phyloP scores from a whole-genome alignment of 2,113 vertebrate species.

The Taurulus bubalis region DNA sequence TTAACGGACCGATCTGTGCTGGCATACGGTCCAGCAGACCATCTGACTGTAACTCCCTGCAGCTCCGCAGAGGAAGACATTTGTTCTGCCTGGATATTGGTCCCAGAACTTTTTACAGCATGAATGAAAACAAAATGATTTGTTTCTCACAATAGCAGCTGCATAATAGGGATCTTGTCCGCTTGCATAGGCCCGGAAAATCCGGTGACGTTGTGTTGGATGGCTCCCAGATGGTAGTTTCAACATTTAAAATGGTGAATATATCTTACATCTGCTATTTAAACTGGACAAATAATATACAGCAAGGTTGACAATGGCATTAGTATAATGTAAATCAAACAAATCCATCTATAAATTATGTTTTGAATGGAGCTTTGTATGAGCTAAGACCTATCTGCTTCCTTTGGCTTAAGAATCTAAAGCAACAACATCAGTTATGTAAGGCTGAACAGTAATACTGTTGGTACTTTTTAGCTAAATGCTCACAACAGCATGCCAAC shows the following conservation, averaged over 20 bases:
- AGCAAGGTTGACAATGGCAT: not conserved
- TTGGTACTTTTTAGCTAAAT: not conserved
- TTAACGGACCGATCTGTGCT: conserved; percentile 42
- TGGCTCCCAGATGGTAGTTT: conserved; percentile 8
- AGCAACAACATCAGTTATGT: not conserved
- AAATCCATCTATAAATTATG: not conserved
- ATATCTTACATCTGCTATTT: conserved; percentile 28
- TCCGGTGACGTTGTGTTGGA: conserved; percentile 26
- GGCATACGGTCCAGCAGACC: conserved; percentile 27
- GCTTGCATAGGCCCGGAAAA: conserved; percentile 27
- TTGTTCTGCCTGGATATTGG: conserved; percentile 59
- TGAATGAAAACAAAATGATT: conserved; percentile 54
- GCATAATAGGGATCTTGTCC: conserved; percentile 39
- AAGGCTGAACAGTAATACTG: not conserved
- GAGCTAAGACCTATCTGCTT: not conserved
- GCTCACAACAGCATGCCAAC: not conserved
- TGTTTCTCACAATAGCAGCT: conserved; percentile 36
- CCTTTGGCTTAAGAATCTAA: not conserved
- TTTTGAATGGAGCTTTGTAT: not conserved
- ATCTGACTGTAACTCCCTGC: conserved; percentile 46
- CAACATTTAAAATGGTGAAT: not conserved
- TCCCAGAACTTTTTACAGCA: conserved; percentile 38
- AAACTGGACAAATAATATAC: not conserved
- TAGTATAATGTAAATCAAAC: not conserved
- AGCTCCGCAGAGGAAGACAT: conserved; percentile 61